Conservation (phyloP, 2,888 invertebrate species). For the Plutella xylostella region DNA sequence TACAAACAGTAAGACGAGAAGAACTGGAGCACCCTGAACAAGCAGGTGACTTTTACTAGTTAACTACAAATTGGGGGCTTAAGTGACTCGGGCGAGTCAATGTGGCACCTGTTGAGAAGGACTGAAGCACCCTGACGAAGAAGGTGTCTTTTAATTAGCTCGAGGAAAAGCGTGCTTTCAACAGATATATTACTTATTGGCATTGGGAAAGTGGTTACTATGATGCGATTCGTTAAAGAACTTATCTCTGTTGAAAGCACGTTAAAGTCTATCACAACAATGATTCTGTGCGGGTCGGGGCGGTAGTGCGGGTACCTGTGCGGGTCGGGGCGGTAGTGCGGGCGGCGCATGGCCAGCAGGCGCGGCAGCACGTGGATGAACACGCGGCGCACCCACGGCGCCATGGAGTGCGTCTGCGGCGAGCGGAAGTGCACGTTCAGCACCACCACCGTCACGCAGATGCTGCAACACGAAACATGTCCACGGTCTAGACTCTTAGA, state of each 20-base stretch:
- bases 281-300: not conserved
- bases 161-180: no score
- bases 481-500: constrained; percentile 13
- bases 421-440: constrained; percentile 98
- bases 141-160: no score
- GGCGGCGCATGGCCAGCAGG: constrained; percentile 91
- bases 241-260: not conserved
- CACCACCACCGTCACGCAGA: constrained; percentile 95
- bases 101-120: no score
- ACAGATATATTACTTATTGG: no score
- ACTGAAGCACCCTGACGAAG: no score
- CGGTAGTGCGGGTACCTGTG: constrained; percentile 39
- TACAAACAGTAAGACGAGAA: no score
- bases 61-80: no score
- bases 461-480: constrained; percentile 65
- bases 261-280: not conserved
- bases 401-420: constrained; percentile 98
- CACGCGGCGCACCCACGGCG: constrained; percentile 94
- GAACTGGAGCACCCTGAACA: no score
- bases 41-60: no score
- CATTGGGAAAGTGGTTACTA: no score
- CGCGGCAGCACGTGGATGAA: constrained; percentile 97
- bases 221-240: no score
- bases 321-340: constrained; percentile 74
- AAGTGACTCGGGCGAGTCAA: no score